Base-by-base conservation (phyloP, 1,140 invertebrate species). In the Pseudomyrmex pallidus region DNA sequence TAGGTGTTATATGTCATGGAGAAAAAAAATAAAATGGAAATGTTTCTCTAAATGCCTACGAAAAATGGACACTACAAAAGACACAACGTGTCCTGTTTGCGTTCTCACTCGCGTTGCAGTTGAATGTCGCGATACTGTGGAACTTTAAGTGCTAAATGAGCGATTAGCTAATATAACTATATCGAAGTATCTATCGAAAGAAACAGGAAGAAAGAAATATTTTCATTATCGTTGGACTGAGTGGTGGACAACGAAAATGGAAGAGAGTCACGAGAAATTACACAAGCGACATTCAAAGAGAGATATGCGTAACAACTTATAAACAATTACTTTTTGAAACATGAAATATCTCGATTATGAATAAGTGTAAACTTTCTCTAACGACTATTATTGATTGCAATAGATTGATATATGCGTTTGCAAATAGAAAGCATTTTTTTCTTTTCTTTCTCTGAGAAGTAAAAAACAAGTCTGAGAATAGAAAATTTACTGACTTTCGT, bases 1-100 rank as follows among this genome's bases (percentile, higher is more conserved):
- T 72, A 83, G 66, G 63, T 59, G 64, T 85, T n/a, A n/a, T n/a
- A 54, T 85, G 25, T 73, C 64, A 25, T 72, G 63, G 20, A 17
- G 20, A 20, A 83, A 80, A 80, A 86, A 48, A 62, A 72, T 61
- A 59, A 72, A 85, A 88, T 87, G 80, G 85, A 90, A 85, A 87
- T 90, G 83, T 85, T 77, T 83, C 44, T 59, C 89, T 90, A 90
- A 90, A 90, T 90, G 89, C 85, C 87, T 90, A 70, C 20, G 61
- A 66, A 86, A 88, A 83, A 83, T 35, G 56, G 74, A 25, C 35
- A 35, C 78, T 89, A 85, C 44, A 62, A 63, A 74, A 67, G 22
- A 59, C 25, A 54, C 66, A 44, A 52, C 50, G 57, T 59, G 64
- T 66, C 56, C 7, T 64, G 12, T 50, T 52, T 12, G 54, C 44